A percentile compares a stretch with the other conserved stretches of the same genome.
Evolutionary conservation across 2,113 vertebrate genomes (phyloP).

Genomic region (Bubo bubo): DNA sequence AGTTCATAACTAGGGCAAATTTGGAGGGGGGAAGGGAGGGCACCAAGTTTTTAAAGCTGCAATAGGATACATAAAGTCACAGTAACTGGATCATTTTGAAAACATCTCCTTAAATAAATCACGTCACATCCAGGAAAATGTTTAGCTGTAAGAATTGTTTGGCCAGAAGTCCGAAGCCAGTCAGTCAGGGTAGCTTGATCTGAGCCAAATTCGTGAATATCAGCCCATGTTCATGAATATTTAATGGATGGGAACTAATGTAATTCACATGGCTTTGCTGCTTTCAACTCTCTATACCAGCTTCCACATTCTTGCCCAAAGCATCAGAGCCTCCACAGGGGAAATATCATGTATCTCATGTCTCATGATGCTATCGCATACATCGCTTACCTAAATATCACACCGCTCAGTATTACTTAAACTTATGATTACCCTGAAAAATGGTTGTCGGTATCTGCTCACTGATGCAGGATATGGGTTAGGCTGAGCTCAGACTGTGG

Average conservation of each 20-base stretch:
- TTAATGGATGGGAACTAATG: not conserved
- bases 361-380: not conserved
- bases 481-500: not conserved
- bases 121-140: not conserved
- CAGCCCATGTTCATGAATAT: slow-evolving; percentile 6
- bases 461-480: not conserved
- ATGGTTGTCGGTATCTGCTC: not conserved
- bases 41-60: not conserved
- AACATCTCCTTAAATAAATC: slow-evolving; percentile 37
- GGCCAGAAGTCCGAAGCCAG: not conserved
- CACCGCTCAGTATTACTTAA: not conserved
- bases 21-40: not conserved
- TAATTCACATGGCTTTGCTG: not conserved
- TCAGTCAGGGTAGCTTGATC: not conserved
- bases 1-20: slow-evolving; percentile 16
- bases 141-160: not conserved
- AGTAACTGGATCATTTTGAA: slow-evolving; percentile 15
- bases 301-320: not conserved
- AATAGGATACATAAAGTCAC: not conserved
- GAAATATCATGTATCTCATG: rapidly evolving
- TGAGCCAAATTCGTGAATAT: slow-evolving; percentile 9
- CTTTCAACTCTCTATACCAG: not conserved
- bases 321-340: not conserved
- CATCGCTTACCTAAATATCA: not conserved
- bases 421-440: not conserved